These are phyloP conservation scores for Mythimna vitellina DNA, from an alignment of 2,888 invertebrate species.

Conservation along the genomic window DNA sequence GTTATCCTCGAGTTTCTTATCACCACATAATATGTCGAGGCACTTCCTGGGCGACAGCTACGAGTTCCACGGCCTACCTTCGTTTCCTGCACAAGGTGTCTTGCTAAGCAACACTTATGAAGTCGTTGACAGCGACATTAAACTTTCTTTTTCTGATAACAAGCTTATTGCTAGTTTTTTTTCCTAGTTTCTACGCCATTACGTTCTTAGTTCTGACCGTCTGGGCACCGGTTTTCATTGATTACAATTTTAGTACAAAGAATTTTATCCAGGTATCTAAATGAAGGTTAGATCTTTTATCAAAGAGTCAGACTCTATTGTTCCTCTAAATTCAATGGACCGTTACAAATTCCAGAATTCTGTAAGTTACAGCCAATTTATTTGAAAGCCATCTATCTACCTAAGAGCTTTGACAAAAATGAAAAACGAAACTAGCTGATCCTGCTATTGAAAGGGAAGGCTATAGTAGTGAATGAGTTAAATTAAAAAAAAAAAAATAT, in stretches of 20 bases:
- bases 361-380: conserved; percentile 74
- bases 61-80: conserved; percentile 71
- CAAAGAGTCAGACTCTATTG: conserved; percentile 70
- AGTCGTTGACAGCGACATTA: conserved; percentile 68
- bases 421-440: conserved; percentile 29
- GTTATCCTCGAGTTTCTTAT: conserved; percentile 66
- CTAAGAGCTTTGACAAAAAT: conserved; percentile 44
- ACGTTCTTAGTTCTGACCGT: conserved; percentile 3
- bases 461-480: conserved; percentile 14
- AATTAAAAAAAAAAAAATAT: conserved; percentile 29
- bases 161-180: conserved; percentile 60
- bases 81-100: conserved; percentile 74
- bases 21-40: conserved; percentile 66
- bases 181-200: conserved; percentile 63
- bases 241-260: conserved; percentile 36
- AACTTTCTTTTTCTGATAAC: conserved; percentile 75
- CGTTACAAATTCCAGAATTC: conserved; percentile 72
- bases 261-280: not conserved
- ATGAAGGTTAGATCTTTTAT: conserved; percentile 39
- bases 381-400: conserved; percentile 64
- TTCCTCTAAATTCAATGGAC: conserved; percentile 73
- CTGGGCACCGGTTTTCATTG: conserved; percentile 30
- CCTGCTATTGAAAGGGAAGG: conserved; percentile 3
- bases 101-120: conserved; percentile 66
- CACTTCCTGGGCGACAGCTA: conserved; percentile 74